These are phyloP conservation scores for Vannuccia rotundouncinata DNA, from an alignment of 2,888 invertebrate species.

Conservation along the genomic window DNA sequence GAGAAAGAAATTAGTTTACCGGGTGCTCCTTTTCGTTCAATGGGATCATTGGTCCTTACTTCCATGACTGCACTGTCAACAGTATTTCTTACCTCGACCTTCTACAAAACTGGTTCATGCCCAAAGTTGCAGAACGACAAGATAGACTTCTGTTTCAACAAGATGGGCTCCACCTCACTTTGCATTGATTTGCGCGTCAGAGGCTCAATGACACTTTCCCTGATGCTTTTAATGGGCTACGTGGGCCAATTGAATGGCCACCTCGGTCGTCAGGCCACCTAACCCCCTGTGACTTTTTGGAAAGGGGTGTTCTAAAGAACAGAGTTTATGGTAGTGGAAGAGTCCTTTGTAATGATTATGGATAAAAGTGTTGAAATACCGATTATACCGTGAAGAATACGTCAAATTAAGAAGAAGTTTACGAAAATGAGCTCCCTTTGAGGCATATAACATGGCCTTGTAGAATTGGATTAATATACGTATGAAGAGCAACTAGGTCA, in stretches of 20 bases:
- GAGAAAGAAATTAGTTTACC: background rate
- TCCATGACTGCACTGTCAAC: background rate
- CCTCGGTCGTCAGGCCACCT: background rate
- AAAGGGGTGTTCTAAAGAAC: background rate
- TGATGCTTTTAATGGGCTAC: background rate
- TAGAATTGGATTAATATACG: no score
- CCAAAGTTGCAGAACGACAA: background rate
- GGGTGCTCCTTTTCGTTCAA: background rate
- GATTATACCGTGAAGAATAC: no score
- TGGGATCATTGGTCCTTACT: background rate
- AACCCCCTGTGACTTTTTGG: background rate
- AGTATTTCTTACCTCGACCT: background rate
- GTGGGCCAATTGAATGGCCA: background rate
- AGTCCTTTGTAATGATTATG: no score
- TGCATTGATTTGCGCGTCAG: background rate
- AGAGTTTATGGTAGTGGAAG: background rate
- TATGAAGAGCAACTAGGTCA: no score
- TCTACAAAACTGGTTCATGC: constrained; percentile 9
- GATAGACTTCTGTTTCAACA: background rate
- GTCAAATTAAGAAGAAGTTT: no score
- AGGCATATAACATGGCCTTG: no score
- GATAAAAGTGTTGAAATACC: no score
- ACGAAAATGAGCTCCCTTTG: no score
- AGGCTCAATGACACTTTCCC: background rate
- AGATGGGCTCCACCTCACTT: background rate